phyloP scores from a whole-genome alignment of 1,140 invertebrate genomes.

The Teleopsis dalmanni region DNA sequence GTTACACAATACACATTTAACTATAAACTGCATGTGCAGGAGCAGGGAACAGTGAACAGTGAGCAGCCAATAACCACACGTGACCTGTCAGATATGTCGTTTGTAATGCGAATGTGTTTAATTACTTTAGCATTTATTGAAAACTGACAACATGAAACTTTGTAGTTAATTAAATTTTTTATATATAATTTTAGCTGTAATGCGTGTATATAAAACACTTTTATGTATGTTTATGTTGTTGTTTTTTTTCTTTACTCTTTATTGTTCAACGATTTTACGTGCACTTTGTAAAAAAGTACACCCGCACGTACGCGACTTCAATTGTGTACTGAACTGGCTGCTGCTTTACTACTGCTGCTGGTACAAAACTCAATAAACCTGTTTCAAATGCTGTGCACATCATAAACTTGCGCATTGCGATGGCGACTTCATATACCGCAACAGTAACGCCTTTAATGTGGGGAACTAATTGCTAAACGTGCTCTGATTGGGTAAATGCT shows the following conservation, averaged over 20 bases:
- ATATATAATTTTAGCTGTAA: too few species aligned
- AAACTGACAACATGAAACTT: too few species aligned
- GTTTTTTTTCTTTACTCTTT: conserved; percentile 4
- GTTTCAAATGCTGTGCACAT: conserved; percentile 1
- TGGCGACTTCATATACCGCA: not conserved
- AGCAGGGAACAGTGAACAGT: too few species aligned
- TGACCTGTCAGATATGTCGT: too few species aligned
- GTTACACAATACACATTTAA: too few species aligned
- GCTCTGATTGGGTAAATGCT: conserved; percentile 6
- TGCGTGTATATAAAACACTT: too few species aligned
- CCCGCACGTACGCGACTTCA: conserved; percentile 35
- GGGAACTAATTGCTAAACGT: not conserved
- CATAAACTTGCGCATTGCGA: conserved; percentile 8
- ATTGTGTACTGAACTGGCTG: conserved; percentile 30
- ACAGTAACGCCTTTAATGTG: conserved; percentile 1
- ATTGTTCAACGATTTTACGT: not conserved
- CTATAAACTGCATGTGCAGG: too few species aligned
- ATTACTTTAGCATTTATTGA: too few species aligned
- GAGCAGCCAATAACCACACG: too few species aligned
- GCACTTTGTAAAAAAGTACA: conserved; percentile 11
- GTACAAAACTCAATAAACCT: conserved; percentile 3
- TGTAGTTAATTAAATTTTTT: too few species aligned
- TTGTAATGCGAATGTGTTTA: too few species aligned
- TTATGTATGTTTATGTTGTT: conserved; percentile 2
- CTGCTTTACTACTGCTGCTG: not conserved